Evolutionary conservation across 2,113 vertebrate genomes (phyloP), one percentile per base, ranked within the genome.

Genomic region (Cavia porcellus): DNA sequence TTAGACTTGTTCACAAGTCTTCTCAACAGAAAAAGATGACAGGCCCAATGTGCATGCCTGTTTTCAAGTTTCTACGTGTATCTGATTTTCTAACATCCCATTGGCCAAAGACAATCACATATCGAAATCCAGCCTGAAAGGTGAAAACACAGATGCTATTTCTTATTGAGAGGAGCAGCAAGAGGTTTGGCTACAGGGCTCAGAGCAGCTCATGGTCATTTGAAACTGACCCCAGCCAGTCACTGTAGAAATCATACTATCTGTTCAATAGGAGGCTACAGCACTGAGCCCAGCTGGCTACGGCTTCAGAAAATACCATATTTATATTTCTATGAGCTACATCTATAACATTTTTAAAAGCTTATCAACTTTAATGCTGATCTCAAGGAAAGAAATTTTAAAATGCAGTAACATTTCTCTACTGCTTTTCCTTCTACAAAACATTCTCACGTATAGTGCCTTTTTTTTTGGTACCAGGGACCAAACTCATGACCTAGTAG

Each of bases 341-440:
- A 9, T n/a, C 72, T 77, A 28, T 79, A 92, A 82, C 93, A 38
- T 45, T 55, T 91, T 25, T 24, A 42, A 88, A 32, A 85, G 30
- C 8, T 20, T 77, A 70, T 32, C 30, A 25, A 15, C 92, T 72
- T 95, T 59, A 62, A 95, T 30, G 2, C 45, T 75, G 70, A 77
- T 22, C 85, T 52, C 84, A 89, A 95, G 47, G 62, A 96, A 28
- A 45, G 38, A 89, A 89, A 85, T 61, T n/a, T n/a, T 19, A 86
- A 95, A 91, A 83, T 74, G 5, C 64, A 82, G 6, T 94, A 83
- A 61, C 13, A 80, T 84, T 86, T 96, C 50, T 94, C 5, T 45
- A n/a, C 4, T 45, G 13, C 13, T 89, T 95, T 80, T 88, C 19
- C 89, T 68, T 90, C 77, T 80, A 83, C 3, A 77, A 89, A 82